These are phyloP conservation scores for Temnothorax rugatulus DNA, from an alignment of 2,888 invertebrate species.

Conservation along the genomic window DNA sequence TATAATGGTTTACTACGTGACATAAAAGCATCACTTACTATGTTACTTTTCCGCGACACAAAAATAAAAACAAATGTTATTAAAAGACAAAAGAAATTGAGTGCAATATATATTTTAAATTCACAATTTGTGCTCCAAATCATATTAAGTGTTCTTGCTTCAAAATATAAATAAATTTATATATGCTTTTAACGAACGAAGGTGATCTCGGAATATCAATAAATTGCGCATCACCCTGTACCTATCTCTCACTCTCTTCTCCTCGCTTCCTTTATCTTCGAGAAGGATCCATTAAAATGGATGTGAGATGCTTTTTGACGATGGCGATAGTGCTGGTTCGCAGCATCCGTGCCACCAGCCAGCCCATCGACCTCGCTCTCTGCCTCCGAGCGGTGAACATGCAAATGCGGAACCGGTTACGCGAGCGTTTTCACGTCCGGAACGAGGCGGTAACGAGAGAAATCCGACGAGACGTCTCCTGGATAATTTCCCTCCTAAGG, in stretches of 20 bases:
- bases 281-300: conserved; percentile 74
- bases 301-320: conserved; percentile 76
- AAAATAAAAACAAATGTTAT: neutral
- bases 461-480: conserved; percentile 77
- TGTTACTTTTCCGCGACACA: neutral
- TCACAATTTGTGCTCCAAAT: neutral
- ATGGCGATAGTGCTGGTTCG: conserved; percentile 60
- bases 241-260: conserved; percentile 16
- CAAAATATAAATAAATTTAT: conserved; percentile 20
- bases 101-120: neutral
- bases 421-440: conserved; percentile 76
- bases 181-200: neutral
- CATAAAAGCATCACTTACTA: neutral
- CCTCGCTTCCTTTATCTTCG: conserved; percentile 22
- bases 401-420: conserved; percentile 76
- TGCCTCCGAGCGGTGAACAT: conserved; percentile 72
- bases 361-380: conserved; percentile 54
- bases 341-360: conserved; percentile 55
- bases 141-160: neutral
- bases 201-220: conserved; percentile 17
- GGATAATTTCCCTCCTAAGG: conserved; percentile 74
- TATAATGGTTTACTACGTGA: neutral
- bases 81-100: neutral
- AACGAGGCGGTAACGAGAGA: conserved; percentile 75
- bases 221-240: conserved; percentile 20